phyloP scores from a whole-genome alignment of 2,888 invertebrate species.

The Harpalus rufipes region DNA sequence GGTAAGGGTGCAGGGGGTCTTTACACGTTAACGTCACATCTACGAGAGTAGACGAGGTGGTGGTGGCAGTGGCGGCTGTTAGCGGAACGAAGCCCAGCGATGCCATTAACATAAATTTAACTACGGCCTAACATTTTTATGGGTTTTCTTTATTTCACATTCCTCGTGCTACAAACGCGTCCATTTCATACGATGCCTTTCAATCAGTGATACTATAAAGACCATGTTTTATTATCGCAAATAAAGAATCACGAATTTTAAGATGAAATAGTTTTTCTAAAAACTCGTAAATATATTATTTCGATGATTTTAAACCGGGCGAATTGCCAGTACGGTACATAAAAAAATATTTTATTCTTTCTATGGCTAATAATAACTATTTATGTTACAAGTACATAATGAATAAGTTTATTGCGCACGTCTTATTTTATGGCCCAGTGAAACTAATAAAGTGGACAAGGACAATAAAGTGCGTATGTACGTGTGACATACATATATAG shows the following conservation, averaged over 20 bases:
- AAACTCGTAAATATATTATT: background rate
- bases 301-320: background rate
- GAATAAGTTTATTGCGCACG: no score
- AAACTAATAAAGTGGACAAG: no score
- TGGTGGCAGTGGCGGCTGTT: background rate
- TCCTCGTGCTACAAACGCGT: conserved; percentile 21
- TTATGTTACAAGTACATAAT: no score
- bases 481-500: no score
- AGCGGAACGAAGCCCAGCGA: conserved; percentile 72
- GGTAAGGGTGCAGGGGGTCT: conserved; percentile 13
- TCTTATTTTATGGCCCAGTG: no score
- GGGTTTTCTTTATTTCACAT: conserved; percentile 72
- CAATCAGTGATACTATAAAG: conserved; percentile 61
- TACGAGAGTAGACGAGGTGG: background rate
- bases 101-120: conserved; percentile 74
- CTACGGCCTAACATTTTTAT: conserved; percentile 72
- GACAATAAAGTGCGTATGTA: no score
- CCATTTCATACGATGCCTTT: conserved; percentile 43
- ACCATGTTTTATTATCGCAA: conserved; percentile 51
- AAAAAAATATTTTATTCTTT: no score
- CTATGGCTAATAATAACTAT: no score
- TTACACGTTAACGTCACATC: conserved; percentile 42
- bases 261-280: conserved; percentile 7
- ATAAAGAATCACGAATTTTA: conserved; percentile 9
- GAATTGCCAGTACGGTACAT: background rate